Evolutionary conservation across 1,140 invertebrate genomes (phyloP).

Genomic region (Drosophila virilis): DNA sequence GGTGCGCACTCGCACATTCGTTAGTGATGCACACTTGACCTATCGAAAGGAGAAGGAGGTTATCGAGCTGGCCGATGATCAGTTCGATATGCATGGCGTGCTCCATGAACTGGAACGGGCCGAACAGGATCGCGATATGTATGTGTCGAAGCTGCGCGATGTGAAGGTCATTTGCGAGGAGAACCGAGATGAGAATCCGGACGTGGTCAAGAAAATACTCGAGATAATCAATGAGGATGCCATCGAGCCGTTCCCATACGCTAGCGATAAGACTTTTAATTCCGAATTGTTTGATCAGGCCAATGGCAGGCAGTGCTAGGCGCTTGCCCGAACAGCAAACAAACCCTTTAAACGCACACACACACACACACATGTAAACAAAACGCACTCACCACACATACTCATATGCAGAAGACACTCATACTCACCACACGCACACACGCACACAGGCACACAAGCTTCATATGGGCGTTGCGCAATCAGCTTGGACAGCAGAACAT

Average conservation of each 20-base stretch:
- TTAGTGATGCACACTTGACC: not conserved
- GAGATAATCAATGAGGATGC: constrained; percentile 5
- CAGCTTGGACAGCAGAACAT: not conserved
- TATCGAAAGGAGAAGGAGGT: constrained; percentile 2
- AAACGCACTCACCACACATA: not conserved
- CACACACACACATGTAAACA: too few species aligned
- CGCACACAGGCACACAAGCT: not conserved
- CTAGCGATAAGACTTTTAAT: not conserved
- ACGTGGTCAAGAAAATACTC: constrained; percentile 8
- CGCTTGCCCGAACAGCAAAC: too few species aligned
- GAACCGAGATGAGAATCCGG: not conserved
- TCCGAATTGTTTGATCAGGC: not conserved
- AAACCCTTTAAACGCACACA: too few species aligned
- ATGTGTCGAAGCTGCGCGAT: constrained; percentile 1
- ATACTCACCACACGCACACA: not conserved
- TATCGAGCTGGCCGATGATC: not conserved
- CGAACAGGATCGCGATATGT: constrained; percentile 16
- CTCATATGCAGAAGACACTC: not conserved
- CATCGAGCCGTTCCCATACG: not conserved
- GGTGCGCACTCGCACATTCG: constrained; percentile 12
- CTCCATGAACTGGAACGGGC: not conserved
- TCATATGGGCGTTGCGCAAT: not conserved
- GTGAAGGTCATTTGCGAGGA: constrained; percentile 12
- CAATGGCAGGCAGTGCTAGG: constrained; percentile 1
- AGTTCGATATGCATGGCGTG: not conserved